phyloP scores from a whole-genome alignment of 2,113 vertebrate species.

The Scalopus aquaticus region DNA sequence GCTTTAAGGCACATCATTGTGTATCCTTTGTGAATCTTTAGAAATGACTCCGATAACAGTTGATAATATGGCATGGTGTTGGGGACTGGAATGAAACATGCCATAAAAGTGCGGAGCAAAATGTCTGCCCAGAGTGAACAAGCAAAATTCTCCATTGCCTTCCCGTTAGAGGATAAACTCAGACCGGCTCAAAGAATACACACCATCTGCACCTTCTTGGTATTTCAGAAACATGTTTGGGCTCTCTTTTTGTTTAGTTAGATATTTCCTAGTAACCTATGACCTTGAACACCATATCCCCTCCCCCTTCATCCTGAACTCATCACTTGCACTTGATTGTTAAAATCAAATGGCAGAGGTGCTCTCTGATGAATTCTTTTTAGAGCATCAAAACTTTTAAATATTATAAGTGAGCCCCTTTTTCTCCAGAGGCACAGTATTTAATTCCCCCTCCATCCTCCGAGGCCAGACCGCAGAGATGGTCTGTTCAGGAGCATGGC shows the following conservation, averaged over 20 bases:
- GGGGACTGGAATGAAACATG: neutral
- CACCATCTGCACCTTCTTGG: neutral
- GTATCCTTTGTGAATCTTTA: neutral
- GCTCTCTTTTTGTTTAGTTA: neutral
- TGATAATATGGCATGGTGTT: neutral
- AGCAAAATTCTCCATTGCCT: neutral
- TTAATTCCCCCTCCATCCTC: neutral
- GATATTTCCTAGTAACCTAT: neutral
- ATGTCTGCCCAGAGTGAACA: neutral
- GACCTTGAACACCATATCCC: neutral
- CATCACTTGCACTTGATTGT: neutral
- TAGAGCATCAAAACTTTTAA: neutral
- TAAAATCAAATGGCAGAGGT: neutral
- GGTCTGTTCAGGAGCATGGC: neutral
- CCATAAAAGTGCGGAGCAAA: neutral
- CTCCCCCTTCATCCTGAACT: neutral
- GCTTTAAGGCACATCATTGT: neutral
- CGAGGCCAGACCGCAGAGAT: neutral
- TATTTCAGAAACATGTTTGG: neutral
- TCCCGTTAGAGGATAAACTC: neutral
- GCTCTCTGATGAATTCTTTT: neutral
- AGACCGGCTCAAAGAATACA: neutral
- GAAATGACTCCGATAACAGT: neutral
- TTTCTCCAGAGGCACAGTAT: neutral
- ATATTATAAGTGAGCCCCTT: neutral